Base-by-base conservation (phyloP, 2,797 vertebrate genomes). In the Sus cebifrons region DNA sequence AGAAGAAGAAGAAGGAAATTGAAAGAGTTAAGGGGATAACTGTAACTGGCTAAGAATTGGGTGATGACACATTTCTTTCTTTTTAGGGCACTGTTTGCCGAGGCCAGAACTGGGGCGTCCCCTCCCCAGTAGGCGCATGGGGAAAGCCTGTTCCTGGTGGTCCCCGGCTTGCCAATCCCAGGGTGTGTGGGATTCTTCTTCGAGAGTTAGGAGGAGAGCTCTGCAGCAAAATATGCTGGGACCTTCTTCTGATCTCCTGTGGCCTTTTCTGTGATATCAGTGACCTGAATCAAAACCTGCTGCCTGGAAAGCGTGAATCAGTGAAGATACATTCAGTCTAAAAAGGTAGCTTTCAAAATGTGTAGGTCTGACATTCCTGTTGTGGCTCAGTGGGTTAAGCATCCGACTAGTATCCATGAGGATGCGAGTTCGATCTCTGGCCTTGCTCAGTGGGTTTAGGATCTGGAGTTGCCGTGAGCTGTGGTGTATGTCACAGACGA, bases 231-330 rank as follows among this genome's bases (percentile, higher is more conserved):
- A 98, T 97, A 96, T 98, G 98, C 98, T 96, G 96, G 97, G 98
- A 98, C 97, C 92, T 92, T 92, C 86, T 71, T 95, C 98, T 97
- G 98, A 98, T 97, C 98, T 11, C 36, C 9, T 86, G 52, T 97
- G 96, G 97, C 97, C 98, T 97, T 97, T 96, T 97, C 98, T n/a
- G 58, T 88, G 95, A 96, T 88, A 86, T 90, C 77, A 40, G 96
- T 96, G 97, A 97, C 96, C 90, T 18, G 89, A 86, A 86, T 98
- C 98, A 98, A 98, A 98, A 98, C 95, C 87, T 98, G 96, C 97
- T 98, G 96, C 97, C 97, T 97, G 96, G 98, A 98, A 98, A 98
- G 98, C 96, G 96, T 96, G 98, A 98, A 98, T 98, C 98, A 97
- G 93, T 54, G 98, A 98, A 98, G 98, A 98, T 97, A 98, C 96